Evolutionary conservation across 2,113 vertebrate genomes (phyloP).

Genomic region (Syngnathus typhle): DNA sequence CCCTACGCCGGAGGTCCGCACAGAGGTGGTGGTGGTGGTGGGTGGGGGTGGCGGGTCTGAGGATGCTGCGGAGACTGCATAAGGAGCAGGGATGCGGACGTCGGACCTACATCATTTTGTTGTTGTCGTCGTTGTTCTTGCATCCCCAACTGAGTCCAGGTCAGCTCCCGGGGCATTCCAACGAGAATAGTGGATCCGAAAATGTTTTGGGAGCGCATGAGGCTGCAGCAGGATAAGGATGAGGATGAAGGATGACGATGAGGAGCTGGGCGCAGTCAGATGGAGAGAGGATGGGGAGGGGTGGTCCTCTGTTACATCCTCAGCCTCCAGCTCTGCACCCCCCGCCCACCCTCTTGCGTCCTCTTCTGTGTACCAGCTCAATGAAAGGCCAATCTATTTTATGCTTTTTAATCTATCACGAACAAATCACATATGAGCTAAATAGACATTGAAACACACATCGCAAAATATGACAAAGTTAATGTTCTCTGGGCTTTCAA

Average conservation of each 20-base stretch:
- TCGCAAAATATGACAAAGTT: background rate
- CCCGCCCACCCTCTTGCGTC: slow-evolving; percentile 12
- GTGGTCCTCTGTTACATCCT: slow-evolving; percentile 53
- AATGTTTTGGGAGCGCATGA: background rate
- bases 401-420: background rate
- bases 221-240: slow-evolving; percentile 40
- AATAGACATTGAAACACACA: background rate
- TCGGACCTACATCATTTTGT: slow-evolving; percentile 5
- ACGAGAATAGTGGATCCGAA: slow-evolving; percentile 43
- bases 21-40: slow-evolving; percentile 30
- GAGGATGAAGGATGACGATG: slow-evolving; percentile 43
- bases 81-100: slow-evolving; percentile 36
- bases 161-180: slow-evolving; percentile 17
- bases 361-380: slow-evolving; percentile 17
- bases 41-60: slow-evolving; percentile 17
- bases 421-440: background rate
- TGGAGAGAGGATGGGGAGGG: slow-evolving; percentile 41
- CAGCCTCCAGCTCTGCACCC: slow-evolving; percentile 44
- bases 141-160: slow-evolving; percentile 22
- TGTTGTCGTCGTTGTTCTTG: slow-evolving; percentile 26
- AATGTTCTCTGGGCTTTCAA: background rate
- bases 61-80: too few relatives aligned
- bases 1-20: slow-evolving; percentile 27
- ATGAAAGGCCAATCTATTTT: slow-evolving; percentile 4
- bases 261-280: slow-evolving; percentile 55